Base-by-base conservation (phyloP, 2,888 invertebrate genomes). In the Phytoseiulus persimilis region DNA sequence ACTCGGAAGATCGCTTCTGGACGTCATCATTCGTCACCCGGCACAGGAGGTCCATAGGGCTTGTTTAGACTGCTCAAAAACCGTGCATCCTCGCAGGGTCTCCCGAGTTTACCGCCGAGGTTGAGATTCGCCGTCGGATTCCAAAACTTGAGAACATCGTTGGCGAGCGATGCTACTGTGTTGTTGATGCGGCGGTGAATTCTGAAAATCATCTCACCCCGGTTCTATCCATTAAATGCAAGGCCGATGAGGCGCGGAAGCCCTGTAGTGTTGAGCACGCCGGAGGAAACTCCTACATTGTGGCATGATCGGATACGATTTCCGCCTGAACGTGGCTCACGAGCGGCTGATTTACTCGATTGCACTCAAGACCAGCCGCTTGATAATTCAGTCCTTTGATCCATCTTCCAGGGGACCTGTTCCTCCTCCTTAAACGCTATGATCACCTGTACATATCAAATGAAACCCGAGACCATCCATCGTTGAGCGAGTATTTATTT, bases 371-470 rank as follows among this genome's bases (percentile, higher is more conserved):
- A 9, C 9, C 9, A 39, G 3, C 39, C 39, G 5, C 5, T 3
- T 39, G 39, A 39, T 39, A 1, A 23, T 18, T 28, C 28, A 65
- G 18, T 18, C 23, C 23, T 65, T 2, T 31, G 1, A 18, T 83
- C 28, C n/a, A 32, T 14, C 32, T 33, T 33, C 28, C 87, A 87
- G 87, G 87, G 28, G 87, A 87, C n/a, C 28, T 87, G 32, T 87
- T 87, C 18, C 87, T 87, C 14, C 33, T 87, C n/a, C 45, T 87
- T 9, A 87, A 87, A 23, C 32, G 87, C 39, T 87, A 87, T 33
- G 87, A 87, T 87, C 32, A 33, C 33, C 39, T 87, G 87, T 87
- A 87, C 87, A 45, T 87, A 32, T 33, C 32, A 6, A 87, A 87
- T 23, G 33, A 87, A 87, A n/a, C 45, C 18, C 32, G 39, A n/a